Conservation (phyloP, 2,113 vertebrate genomes). For the Benitochromis conjunctus region DNA sequence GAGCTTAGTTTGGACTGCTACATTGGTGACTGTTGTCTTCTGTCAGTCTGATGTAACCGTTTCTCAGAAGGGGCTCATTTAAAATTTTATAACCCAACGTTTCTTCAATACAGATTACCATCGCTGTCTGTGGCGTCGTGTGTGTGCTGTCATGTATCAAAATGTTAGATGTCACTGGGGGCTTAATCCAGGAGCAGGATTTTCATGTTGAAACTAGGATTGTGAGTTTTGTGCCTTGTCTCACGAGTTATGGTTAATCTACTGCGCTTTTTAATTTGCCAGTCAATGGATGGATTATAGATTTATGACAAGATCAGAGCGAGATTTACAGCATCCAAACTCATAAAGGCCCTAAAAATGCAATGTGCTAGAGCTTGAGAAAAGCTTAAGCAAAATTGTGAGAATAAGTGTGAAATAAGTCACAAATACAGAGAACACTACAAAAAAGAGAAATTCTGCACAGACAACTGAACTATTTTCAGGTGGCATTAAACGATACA, state of each 20-base stretch:
- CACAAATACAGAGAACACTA: neutral
- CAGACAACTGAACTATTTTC: neutral
- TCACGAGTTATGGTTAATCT: neutral
- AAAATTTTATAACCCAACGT: neutral
- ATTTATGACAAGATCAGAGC: neutral
- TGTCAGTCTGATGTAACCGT: conserved; percentile 28
- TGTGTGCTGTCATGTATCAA: conserved; percentile 11
- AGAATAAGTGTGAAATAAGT: neutral
- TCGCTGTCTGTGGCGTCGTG: conserved; percentile 6
- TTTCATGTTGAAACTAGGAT: neutral
- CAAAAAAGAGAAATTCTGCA: neutral
- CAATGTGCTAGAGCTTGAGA: neutral
- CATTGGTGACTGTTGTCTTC: conserved; percentile 30
- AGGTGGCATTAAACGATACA: neutral
- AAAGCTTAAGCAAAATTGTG: neutral
- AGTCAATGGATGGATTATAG: neutral
- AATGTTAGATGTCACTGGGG: neutral
- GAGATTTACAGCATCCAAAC: neutral
- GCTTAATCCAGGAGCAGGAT: neutral
- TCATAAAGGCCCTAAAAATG: neutral
- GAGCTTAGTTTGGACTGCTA: conserved; percentile 12
- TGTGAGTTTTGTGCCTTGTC: neutral
- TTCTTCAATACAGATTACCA: conserved; percentile 17
- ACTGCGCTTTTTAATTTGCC: neutral
- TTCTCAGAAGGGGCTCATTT: neutral